Conservation (phyloP, 1,140 invertebrate genomes). For the Rhizoglyphus robini region DNA sequence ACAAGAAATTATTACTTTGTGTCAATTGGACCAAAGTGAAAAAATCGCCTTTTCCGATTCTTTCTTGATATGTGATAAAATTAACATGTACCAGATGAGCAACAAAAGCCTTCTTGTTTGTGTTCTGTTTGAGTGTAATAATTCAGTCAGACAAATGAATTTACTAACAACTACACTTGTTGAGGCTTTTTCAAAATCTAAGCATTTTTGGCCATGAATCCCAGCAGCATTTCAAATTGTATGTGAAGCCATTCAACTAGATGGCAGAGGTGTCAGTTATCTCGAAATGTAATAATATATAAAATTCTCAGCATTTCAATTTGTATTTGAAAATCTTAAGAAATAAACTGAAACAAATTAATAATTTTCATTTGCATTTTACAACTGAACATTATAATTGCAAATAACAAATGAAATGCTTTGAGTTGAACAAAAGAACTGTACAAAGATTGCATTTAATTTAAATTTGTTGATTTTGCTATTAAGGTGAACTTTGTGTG, state of each 20-base stretch:
- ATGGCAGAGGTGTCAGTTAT: neutral
- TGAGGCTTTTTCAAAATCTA: neutral
- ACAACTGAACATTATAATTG: neutral
- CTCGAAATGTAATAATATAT: neutral
- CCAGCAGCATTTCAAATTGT: neutral
- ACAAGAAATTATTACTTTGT: neutral
- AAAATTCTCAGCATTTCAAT: neutral
- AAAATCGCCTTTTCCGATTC: neutral
- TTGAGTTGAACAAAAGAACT: neutral
- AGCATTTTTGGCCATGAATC: conserved; percentile 14
- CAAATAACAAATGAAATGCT: neutral
- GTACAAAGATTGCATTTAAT: neutral
- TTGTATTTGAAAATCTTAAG: neutral
- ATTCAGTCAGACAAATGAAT: neutral
- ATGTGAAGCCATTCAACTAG: neutral
- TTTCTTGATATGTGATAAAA: neutral
- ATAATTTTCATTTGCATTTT: neutral
- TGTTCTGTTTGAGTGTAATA: neutral
- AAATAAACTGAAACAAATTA: neutral
- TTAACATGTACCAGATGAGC: neutral
- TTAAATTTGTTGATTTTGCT: too few relatives aligned
- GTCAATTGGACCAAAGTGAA: neutral
- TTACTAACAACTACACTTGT: neutral
- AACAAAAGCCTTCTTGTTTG: neutral
- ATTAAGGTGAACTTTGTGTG: too few relatives aligned